These are phyloP conservation scores for Actinia tenebrosa DNA, from an alignment of 64 coral and sea anemone genomes.

Conservation along the genomic window DNA sequence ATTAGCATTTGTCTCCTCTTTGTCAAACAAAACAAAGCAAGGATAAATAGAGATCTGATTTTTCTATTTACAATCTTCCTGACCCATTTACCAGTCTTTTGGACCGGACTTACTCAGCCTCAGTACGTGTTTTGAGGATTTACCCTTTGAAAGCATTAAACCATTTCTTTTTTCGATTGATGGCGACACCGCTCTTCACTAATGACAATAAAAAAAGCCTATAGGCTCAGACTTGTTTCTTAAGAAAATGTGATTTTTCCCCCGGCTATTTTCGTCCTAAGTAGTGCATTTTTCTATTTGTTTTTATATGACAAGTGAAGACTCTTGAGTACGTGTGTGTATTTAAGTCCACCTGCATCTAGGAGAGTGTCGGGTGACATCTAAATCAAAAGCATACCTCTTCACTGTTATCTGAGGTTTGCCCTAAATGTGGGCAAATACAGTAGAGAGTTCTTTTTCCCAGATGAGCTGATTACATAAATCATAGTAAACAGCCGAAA, in stretches of 20 bases:
- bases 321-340: neutral
- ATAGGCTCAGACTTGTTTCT: neutral
- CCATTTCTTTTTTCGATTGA: neutral
- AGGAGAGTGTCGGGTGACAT: neutral
- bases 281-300: neutral
- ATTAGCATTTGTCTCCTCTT: neutral
- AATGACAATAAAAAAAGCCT: too few species aligned
- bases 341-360: neutral
- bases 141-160: neutral
- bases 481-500: neutral
- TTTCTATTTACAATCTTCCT: neutral
- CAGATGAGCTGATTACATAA: neutral
- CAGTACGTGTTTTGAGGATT: neutral
- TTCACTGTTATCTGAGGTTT: conserved; percentile 4
- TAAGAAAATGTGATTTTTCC: neutral
- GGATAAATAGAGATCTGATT: neutral
- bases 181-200: neutral
- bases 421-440: neutral
- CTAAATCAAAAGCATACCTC: neutral
- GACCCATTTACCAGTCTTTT: neutral
- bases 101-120: neutral
- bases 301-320: neutral
- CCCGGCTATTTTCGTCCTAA: neutral
- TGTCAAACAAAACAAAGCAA: neutral
- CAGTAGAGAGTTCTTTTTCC: neutral